phyloP scores from a whole-genome alignment of 2,888 invertebrate genomes.

The Metopia argyrocephala region DNA sequence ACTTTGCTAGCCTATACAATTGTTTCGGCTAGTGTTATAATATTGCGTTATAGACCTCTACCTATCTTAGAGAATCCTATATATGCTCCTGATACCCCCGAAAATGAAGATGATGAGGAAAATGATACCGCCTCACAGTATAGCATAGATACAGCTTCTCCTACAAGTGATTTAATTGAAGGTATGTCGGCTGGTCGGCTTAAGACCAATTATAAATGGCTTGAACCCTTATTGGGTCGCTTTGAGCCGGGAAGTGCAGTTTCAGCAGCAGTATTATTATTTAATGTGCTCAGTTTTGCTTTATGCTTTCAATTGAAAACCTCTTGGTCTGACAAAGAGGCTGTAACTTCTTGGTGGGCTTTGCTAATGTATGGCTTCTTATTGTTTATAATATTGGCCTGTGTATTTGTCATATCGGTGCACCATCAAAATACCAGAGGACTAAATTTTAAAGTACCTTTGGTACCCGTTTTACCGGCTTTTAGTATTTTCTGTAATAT shows the following conservation, averaged over 20 bases:
- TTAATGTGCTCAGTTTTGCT: conserved; percentile 83
- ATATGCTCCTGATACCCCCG: conserved; percentile 80
- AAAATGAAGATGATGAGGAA: conserved; percentile 80
- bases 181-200: conserved; percentile 84
- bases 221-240: conserved; percentile 86
- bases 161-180: conserved; percentile 80
- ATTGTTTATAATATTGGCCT: conserved; percentile 82
- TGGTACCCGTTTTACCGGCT: conserved; percentile 89
- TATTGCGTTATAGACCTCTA: conserved; percentile 87
- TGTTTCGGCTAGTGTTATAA: conserved; percentile 93
- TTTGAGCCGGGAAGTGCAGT: conserved; percentile 88
- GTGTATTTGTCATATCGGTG: conserved; percentile 87
- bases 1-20: conserved; percentile 93
- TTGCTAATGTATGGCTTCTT: conserved; percentile 83
- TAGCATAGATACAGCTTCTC: conserved; percentile 82
- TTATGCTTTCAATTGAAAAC: conserved; percentile 85
- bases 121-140: conserved; percentile 82
- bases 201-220: conserved; percentile 85
- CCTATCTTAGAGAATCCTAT: conserved; percentile 80
- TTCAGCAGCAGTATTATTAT: conserved; percentile 85
- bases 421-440: conserved; percentile 87
- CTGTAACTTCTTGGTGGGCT: conserved; percentile 83
- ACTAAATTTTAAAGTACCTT: conserved; percentile 87
- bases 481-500: conserved; percentile 90
- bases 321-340: conserved; percentile 80